Evolutionary conservation across 1,140 invertebrate genomes (phyloP).

Genomic region (Nasonia vitripennis): DNA sequence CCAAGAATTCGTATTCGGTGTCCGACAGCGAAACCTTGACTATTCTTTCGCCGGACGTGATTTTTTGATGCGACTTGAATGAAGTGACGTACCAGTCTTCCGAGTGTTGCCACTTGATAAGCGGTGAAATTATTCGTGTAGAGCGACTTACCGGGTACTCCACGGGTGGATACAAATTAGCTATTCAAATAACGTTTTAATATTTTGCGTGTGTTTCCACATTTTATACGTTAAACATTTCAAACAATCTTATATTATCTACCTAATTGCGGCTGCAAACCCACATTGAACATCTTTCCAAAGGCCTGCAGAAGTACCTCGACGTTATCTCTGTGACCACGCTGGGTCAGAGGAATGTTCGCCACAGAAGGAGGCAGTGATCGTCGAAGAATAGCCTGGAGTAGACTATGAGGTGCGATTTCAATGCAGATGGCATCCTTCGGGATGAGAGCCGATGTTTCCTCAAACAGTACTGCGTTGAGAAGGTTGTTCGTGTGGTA

Average conservation of each 20-base stretch:
- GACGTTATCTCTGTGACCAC: constrained; percentile 82
- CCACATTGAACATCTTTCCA: constrained; percentile 81
- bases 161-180: constrained; percentile 70
- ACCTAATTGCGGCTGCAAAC: constrained; percentile 77
- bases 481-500: constrained; percentile 96
- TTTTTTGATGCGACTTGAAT: constrained; percentile 75
- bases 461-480: constrained; percentile 89
- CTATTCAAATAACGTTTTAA: too few species aligned
- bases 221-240: background rate
- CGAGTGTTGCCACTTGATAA: constrained; percentile 90
- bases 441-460: constrained; percentile 82
- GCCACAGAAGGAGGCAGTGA: constrained; percentile 76
- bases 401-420: constrained; percentile 88
- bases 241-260: background rate
- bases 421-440: constrained; percentile 77
- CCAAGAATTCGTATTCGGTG: constrained; percentile 83
- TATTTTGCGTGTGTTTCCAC: constrained; percentile 54
- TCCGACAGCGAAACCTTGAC: constrained; percentile 79
- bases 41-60: constrained; percentile 76
- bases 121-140: constrained; percentile 80
- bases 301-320: constrained; percentile 84
- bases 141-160: constrained; percentile 80
- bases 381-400: constrained; percentile 81
- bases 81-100: constrained; percentile 81
- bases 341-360: constrained; percentile 88